phyloP scores from a whole-genome alignment of 2,797 vertebrate genomes.

The Cynopterus sphinx region DNA sequence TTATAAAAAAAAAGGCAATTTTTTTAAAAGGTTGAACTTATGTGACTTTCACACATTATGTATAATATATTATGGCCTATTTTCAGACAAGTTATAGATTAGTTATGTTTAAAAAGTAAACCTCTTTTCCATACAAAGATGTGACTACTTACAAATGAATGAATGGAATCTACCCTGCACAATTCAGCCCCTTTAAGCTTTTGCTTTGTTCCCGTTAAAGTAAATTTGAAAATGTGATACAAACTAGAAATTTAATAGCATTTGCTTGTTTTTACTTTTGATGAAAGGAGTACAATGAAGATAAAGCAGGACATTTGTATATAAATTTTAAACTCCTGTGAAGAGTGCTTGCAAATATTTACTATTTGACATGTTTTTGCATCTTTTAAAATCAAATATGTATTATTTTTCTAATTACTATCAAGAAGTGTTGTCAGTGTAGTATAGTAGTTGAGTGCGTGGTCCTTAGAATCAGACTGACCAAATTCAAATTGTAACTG shows the following conservation, averaged over 20 bases:
- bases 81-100: not conserved
- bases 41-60: not conserved
- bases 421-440: not conserved
- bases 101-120: not conserved
- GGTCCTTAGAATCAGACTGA: not conserved
- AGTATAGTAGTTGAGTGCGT: not conserved
- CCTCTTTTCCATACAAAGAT: not conserved
- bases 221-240: constrained; percentile 19
- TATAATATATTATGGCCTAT: not conserved
- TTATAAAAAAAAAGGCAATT: not conserved
- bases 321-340: not conserved
- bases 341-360: not conserved
- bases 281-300: not conserved
- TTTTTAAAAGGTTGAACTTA: not conserved
- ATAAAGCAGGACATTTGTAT: not conserved
- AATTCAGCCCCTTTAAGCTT: not conserved
- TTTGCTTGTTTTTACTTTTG: not conserved
- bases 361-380: not conserved
- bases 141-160: not conserved
- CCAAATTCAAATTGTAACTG: not conserved
- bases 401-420: not conserved
- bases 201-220: not conserved
- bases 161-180: not conserved
- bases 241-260: not conserved
- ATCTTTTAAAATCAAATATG: not conserved